These are phyloP conservation scores for Oscheius sp. DNA, from an alignment of 2,888 invertebrate species.

Conservation along the genomic window DNA sequence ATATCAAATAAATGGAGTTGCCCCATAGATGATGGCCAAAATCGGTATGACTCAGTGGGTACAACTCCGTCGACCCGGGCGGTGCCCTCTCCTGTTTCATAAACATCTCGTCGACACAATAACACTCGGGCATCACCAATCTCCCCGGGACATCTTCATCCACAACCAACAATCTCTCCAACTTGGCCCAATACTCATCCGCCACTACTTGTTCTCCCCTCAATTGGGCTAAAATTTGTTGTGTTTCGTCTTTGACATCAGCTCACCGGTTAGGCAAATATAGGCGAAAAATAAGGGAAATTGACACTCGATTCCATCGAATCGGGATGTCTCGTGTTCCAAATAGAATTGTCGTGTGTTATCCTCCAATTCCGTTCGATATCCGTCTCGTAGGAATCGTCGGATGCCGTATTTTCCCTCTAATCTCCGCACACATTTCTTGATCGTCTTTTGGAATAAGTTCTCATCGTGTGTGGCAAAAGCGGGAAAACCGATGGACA, in stretches of 20 bases:
- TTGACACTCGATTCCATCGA: conserved; percentile 94
- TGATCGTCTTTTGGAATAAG: conserved; percentile 87
- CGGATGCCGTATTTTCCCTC: conserved; percentile 92
- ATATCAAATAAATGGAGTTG: conserved; percentile 92
- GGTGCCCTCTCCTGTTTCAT: conserved; percentile 59
- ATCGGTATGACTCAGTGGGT: conserved; percentile 67
- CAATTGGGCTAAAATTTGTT: conserved; percentile 46
- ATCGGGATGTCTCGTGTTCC: conserved; percentile 89
- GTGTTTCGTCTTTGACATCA: not conserved
- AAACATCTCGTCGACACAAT: conserved; percentile 76
- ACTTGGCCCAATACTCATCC: conserved; percentile 82
- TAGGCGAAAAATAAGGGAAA: conserved; percentile 96
- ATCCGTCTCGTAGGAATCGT: conserved; percentile 93
- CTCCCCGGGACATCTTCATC: conserved; percentile 76
- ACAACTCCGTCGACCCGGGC: conserved; percentile 67
- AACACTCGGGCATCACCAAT: conserved; percentile 89
- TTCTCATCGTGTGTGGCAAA: conserved; percentile 96
- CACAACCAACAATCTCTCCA: conserved; percentile 85
- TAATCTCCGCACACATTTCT: conserved; percentile 79
- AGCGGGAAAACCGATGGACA: conserved; percentile 95
- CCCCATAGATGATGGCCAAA: conserved; percentile 86
- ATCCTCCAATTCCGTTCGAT: conserved; percentile 88
- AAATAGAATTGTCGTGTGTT: conserved; percentile 84
- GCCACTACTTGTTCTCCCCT: conserved; percentile 49
- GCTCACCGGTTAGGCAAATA: conserved; percentile 91